Evolutionary conservation across 2,113 vertebrate genomes (phyloP), one percentile per base, ranked within the genome.

Genomic region (Aplodontia rufa): DNA sequence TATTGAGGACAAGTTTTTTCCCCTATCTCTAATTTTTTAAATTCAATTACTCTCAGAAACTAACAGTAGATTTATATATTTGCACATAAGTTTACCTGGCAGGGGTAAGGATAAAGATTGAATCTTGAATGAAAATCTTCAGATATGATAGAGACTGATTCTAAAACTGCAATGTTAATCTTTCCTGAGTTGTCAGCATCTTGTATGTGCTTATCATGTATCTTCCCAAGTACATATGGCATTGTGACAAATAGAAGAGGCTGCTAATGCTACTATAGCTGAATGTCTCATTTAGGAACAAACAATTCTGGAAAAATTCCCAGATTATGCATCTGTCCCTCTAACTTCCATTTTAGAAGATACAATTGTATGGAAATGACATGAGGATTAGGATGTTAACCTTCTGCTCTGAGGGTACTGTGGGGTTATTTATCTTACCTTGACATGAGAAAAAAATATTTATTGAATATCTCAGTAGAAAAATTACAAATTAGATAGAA

Each of bases 251-350:
- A 96, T 9, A 88, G 14, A 97, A 93, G 19, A 96, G 86, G 10
- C 81, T 96, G 88, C 37, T 95, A 95, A 83, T 76, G 49, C 64
- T 81, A 74, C 11, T 87, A 97, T 62, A 79, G 53, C 35, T 74
- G 75, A 81, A 74, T 60, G 69, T 97, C 72, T 40, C 95, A 87
- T 96, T 96, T 95, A 72, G 87, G 88, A 97, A 87, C 83, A 93
- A 96, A 96, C 5, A 19, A 97, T 96, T 87, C 83, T 97, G 68
- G 82, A 97, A 97, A 96, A 11, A 1, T 76, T 97, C 93, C 55
- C 79, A 95, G 72, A 94, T 94, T 92, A 95, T 88, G 81, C 96
- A 97, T 94, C 64, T 96, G 30, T 92, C 60, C 94, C 78, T 49
- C 68, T 82, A 95, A 96, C 68, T 97, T 94, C 78, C 4, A 84